Conservation (phyloP, 2,888 invertebrate genomes). For the Orchesella flavescens region DNA sequence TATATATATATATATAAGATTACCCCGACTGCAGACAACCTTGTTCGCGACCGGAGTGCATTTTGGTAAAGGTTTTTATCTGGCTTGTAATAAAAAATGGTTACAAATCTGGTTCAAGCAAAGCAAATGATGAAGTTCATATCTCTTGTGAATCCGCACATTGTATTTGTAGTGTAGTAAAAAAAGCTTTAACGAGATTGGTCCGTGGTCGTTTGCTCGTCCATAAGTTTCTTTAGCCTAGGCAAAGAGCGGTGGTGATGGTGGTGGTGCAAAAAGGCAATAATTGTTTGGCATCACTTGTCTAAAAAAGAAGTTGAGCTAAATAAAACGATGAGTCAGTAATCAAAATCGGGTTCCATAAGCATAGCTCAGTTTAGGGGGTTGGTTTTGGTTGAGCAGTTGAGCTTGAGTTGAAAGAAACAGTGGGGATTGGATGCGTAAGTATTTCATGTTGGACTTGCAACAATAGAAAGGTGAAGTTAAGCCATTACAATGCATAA, state of each 20-base stretch:
- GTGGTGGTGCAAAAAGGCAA: not conserved
- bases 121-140: conserved; percentile 16
- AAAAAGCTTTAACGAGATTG: no score
- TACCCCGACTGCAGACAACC: no score
- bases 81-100: not conserved
- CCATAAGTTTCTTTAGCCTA: not conserved
- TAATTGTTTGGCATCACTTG: conserved; percentile 38
- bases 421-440: no score
- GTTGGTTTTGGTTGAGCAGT: no score
- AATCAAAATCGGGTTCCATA: conserved; percentile 59
- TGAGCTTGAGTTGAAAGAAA: no score
- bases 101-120: conserved; percentile 28
- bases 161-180: no score
- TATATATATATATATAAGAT: no score
- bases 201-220: no score
- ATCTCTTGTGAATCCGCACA: not conserved
- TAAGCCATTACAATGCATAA: not conserved
- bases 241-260: not conserved
- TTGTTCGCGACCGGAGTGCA: no score
- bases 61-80: not conserved
- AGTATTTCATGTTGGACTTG: no score
- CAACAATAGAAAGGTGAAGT: conserved; percentile 15
- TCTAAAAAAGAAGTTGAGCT: conserved; percentile 35
- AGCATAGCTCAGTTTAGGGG: not conserved
- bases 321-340: conserved; percentile 65